These are phyloP conservation scores for Micromussa lordhowensis DNA, from an alignment of 92 coral and sea anemone species.

Conservation along the genomic window DNA sequence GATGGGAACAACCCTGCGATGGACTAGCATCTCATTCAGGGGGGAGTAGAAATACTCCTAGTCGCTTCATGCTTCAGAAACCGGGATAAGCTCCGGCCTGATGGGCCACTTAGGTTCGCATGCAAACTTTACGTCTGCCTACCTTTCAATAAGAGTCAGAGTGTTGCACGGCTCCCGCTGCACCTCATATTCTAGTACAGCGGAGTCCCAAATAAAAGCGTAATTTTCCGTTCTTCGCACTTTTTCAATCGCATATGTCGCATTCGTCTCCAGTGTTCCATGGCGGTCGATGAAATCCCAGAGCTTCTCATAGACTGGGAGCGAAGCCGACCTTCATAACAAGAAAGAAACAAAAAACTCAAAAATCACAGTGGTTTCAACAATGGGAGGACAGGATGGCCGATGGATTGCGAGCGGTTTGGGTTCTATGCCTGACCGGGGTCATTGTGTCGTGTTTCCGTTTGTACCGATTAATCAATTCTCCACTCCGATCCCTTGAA, in stretches of 20 bases:
- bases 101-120: too few species aligned
- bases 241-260: slow-evolving; percentile 71
- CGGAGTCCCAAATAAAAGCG: slow-evolving; percentile 90
- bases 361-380: background rate
- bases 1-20: too few species aligned
- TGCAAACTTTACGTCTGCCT: background rate
- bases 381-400: background rate
- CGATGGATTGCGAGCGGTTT: too few species aligned
- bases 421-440: too few species aligned
- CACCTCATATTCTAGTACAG: slow-evolving; percentile 75
- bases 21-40: too few species aligned
- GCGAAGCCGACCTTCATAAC: slow-evolving; percentile 18
- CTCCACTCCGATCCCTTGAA: too few species aligned
- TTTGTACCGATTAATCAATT: too few species aligned
- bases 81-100: too few species aligned
- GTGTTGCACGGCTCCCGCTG: slow-evolving; percentile 89
- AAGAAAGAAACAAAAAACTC: background rate
- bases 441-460: too few species aligned
- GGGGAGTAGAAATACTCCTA: too few species aligned
- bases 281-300: slow-evolving; percentile 79
- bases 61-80: too few species aligned
- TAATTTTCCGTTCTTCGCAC: slow-evolving; percentile 63
- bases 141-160: slow-evolving; percentile 75
- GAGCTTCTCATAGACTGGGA: slow-evolving; percentile 78
- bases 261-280: slow-evolving; percentile 69